These are phyloP conservation scores for Thamnophis elegans DNA, from an alignment of 2,797 vertebrate species.

Conservation along the genomic window DNA sequence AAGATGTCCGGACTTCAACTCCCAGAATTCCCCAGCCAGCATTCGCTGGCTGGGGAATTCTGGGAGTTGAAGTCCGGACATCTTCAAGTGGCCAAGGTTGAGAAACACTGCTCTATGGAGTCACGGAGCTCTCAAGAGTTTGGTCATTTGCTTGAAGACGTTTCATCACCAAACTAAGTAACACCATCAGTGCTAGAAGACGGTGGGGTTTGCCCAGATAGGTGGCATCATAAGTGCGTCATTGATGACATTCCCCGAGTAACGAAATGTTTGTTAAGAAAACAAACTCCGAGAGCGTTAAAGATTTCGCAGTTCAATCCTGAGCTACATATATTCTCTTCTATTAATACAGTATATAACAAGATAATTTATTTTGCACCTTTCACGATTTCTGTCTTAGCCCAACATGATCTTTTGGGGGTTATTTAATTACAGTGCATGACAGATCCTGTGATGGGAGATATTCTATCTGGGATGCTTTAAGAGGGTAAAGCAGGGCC, in stretches of 20 bases:
- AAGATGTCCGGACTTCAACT: too few species aligned
- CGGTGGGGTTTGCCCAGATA: neutral
- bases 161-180: neutral
- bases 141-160: neutral
- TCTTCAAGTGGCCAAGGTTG: too few species aligned
- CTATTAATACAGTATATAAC: neutral
- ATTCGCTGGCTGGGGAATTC: too few species aligned
- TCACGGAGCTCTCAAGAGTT: neutral
- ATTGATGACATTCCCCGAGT: neutral
- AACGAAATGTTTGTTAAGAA: neutral
- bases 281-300: neutral
- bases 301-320: neutral
- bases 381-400: neutral
- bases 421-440: neutral
- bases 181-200: neutral
- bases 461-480: neutral
- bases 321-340: neutral
- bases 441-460: neutral
- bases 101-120: neutral
- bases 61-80: too few species aligned
- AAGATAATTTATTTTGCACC: neutral
- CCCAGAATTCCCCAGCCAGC: too few species aligned
- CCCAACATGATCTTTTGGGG: neutral
- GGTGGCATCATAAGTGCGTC: neutral
- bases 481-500: neutral